Evolutionary conservation across 2,113 vertebrate genomes (phyloP), one percentile per base, ranked within the genome.

Genomic region (Pluvialis apricaria): DNA sequence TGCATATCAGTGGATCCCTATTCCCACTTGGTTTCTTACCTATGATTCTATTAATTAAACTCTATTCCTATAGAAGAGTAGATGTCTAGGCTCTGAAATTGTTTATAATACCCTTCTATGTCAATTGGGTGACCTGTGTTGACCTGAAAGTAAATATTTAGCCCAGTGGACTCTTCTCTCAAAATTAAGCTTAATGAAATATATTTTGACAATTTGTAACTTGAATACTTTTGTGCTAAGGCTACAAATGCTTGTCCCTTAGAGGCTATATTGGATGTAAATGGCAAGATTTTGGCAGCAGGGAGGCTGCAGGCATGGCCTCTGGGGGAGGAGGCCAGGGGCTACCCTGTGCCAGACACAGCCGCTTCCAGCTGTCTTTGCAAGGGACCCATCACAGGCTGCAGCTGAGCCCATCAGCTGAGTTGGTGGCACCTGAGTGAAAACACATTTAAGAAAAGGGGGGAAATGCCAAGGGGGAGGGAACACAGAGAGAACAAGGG

Each of bases 401-500:
- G 44, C 28, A 49, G 32, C 19, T 95, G 61, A 82, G 20, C 25
- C 60, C 54, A 21, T n/a, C 64, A 57, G 72, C 34, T 2, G 1
- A 61, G 12, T 3, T 77, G 2, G 3, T 65, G 49, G 9, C 20
- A 72, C 13, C 42, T 76, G 55, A 64, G 51, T 57, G 44, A 76
- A 76, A 76, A n/a, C 3, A 4, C 13, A 21, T 71, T 84, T 62
- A 52, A 70, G 49, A 51, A 66, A 93, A 85, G 34, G 52, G 21
- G 40, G 44, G 76, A 88, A 88, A 72, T 9, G 4, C 20, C 5
- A 2, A 42, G 22, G 5, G 19, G 17, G 21, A 7, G 2, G 6
- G 25, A 60, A 55, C 25, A 28, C 0, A 0, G 36, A 21, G 13
- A 57, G 9, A 82, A 44, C 4, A 16, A 52, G 20, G 5, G 21